Base-by-base conservation (phyloP, 2,888 invertebrate genomes). In the Torymus tubicola region DNA sequence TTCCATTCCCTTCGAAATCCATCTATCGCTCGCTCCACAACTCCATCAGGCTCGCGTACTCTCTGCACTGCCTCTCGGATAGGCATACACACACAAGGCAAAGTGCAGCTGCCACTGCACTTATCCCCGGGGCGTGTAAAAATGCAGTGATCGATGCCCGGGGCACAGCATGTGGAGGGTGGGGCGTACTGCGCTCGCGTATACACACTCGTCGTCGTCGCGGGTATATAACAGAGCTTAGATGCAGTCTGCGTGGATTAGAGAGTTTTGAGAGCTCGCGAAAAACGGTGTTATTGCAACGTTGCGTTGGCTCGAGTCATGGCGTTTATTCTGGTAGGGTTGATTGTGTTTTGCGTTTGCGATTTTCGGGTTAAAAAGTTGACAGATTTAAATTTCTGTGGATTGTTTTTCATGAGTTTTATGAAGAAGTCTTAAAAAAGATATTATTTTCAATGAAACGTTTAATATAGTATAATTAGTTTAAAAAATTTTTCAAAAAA, bases 141-240 rank as follows among this genome's bases (percentile, higher is more conserved):
- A 77, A 77, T 82, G 61, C 70, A 77, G 16, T 70, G 82, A 80
- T 80, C 58, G 77, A 76, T 78, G 78, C 73, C 74, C 11, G 61
- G 53, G 42, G 42, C 42, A 8, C 42, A 5, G 42, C 42, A 1
- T 0, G 8, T 1, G 42, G 42, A 42, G 42, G 42, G 42, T 42
- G 42, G 42, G 42, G 42, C 42, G 42, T 8, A 5, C 5, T 31
- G 8, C 42, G 10, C 42, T 8, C 8, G 8, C 8, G 10, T 42
- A 42, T 42, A 8, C 42, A 42, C 42, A 42, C 8, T 42, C 42
- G 42, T 14, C 55, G 67, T 12, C 24, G 10, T 24, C 53, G 13
- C n/a, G 67, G 60, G 72, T 81, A 81, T 81, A 81, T 81, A 81
- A 81, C 63, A 13, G 77, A 58, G 58, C 53, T 58, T 31, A 13